Percentiles rank a stretch among this genome's conserved stretches.
Conservation (phyloP, 2,888 invertebrate genomes). For the Pammene aurita region DNA sequence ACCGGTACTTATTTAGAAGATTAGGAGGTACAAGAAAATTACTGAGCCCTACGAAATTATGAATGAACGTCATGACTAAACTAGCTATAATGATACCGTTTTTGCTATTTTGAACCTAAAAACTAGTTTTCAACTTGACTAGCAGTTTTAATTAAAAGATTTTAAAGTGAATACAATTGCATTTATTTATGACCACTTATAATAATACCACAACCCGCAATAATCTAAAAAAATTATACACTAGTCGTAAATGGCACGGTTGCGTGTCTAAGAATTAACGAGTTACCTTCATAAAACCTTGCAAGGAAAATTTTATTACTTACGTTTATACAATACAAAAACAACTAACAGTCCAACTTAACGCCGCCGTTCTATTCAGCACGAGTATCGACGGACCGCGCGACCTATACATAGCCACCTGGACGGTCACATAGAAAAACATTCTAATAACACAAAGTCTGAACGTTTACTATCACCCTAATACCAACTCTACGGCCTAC, state of each 20-base stretch:
- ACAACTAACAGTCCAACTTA: conserved; percentile 62
- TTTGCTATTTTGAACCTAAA: neutral
- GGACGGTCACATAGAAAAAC: conserved; percentile 81
- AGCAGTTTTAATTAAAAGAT: conserved; percentile 4
- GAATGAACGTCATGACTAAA: no score
- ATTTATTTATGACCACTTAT: neutral
- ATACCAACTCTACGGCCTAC: conserved; percentile 58
- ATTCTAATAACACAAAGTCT: conserved; percentile 58
- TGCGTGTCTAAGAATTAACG: conserved; percentile 54
- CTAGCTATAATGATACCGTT: neutral
- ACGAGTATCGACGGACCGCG: conserved; percentile 66
- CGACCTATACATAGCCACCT: conserved; percentile 83
- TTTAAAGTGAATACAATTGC: neutral
- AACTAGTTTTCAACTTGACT: conserved; percentile 1
- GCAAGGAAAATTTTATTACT: conserved; percentile 65
- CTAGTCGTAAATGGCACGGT: conserved; percentile 46
- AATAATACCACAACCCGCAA: neutral
- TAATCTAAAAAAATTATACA: conserved; percentile 5
- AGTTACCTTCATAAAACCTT: conserved; percentile 63
- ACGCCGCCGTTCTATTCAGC: conserved; percentile 67
- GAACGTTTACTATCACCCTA: conserved; percentile 48
- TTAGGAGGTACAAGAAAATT: no score
- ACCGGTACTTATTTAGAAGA: no score
- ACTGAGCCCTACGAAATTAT: no score
- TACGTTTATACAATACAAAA: conserved; percentile 58